phyloP scores from a whole-genome alignment of 2,888 invertebrate genomes.

The Bhutanitis thaidina region DNA sequence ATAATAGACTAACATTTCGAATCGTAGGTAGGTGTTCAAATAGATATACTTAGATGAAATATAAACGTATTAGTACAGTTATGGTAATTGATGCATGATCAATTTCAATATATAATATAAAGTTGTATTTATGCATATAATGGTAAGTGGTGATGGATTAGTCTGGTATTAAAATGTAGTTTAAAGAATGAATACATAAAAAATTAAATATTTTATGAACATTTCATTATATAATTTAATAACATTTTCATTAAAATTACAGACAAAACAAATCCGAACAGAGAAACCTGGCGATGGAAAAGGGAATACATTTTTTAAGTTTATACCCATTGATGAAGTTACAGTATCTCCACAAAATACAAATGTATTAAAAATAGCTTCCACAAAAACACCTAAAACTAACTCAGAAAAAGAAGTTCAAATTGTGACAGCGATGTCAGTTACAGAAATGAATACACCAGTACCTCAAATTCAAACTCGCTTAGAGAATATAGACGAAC shows the following conservation, averaged over 20 bases:
- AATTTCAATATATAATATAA: slow-evolving; percentile 2
- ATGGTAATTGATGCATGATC: slow-evolving; percentile 14
- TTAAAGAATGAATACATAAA: no score
- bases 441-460: slow-evolving; percentile 59
- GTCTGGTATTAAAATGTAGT: not conserved
- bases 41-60: not conserved
- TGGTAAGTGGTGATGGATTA: slow-evolving; percentile 64
- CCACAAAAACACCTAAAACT: slow-evolving; percentile 51
- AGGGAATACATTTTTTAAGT: slow-evolving; percentile 65
- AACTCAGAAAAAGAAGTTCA: slow-evolving; percentile 44
- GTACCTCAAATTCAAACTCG: slow-evolving; percentile 48
- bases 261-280: slow-evolving; percentile 77
- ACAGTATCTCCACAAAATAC: slow-evolving; percentile 56
- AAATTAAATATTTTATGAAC: no score
- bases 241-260: slow-evolving; percentile 44
- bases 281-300: slow-evolving; percentile 66
- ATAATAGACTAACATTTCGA: slow-evolving; percentile 24
- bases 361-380: slow-evolving; percentile 63
- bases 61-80: not conserved
- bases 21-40: not conserved
- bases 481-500: slow-evolving; percentile 33
- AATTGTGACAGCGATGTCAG: slow-evolving; percentile 39
- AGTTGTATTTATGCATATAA: slow-evolving; percentile 14
- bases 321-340: slow-evolving; percentile 72
- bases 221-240: not conserved